Percentiles rank a stretch among this genome's conserved stretches.
Conservation (phyloP, 2,113 vertebrate species). For the Marmota flaviventris region DNA sequence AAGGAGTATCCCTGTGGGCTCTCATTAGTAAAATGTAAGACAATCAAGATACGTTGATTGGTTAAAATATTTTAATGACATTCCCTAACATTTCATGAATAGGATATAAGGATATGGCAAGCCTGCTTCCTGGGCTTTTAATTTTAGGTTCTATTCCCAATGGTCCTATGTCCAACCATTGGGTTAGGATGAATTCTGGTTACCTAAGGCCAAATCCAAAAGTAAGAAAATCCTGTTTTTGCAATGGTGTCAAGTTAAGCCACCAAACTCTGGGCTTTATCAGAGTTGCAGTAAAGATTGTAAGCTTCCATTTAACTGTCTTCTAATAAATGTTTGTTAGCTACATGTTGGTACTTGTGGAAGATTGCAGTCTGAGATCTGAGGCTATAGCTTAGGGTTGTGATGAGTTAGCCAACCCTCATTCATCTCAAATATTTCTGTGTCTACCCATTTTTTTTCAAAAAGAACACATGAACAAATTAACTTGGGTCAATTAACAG, state of each 20-base stretch:
- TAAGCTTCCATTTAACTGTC: not conserved
- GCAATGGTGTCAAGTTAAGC: not conserved
- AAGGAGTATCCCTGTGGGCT: not conserved
- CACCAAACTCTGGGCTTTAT: not conserved
- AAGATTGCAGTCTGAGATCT: not conserved
- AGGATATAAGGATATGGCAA: not conserved
- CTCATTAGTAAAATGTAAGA: conserved; percentile 29
- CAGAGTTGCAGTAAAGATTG: not conserved
- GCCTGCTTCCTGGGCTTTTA: not conserved
- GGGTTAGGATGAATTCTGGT: not conserved
- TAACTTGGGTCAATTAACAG: not conserved
- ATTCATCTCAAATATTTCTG: not conserved
- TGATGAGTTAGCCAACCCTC: not conserved
- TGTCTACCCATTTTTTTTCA: not conserved
- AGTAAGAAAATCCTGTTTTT: not conserved
- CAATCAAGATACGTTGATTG: not conserved
- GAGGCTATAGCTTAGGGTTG: not conserved
- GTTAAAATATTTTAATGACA: not conserved
- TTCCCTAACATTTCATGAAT: not conserved
- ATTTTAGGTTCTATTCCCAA: not conserved
- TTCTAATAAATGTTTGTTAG: not conserved
- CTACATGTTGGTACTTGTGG: not conserved
- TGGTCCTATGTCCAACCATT: not conserved
- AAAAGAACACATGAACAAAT: not conserved
- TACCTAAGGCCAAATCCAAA: not conserved